Base-by-base conservation (phyloP, 2,797 vertebrate genomes). In the Coccyzus lansbergi region DNA sequence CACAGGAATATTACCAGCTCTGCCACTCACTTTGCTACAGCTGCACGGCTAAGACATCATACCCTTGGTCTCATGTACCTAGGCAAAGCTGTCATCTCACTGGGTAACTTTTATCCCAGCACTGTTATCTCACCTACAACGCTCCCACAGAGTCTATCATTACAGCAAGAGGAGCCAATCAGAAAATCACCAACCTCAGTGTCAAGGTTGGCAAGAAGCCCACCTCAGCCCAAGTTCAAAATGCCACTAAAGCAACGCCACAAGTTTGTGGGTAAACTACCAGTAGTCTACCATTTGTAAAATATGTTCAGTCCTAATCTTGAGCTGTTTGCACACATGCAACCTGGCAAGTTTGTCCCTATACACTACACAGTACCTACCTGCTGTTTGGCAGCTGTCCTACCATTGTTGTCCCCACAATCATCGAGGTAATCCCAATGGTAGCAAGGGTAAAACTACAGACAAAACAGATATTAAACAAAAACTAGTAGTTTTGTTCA, bases 341-440 rank as follows among this genome's bases (percentile, higher is more conserved):
- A 81, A 36, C 4, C 38, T n/a, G 49, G 31, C 18, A 17, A 48
- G 29, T 36, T 51, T 2, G 4, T 33, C 25, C 55, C 20, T 46
- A 28, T 28, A 51, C 15, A 29, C 28, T 20, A 68, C 20, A 33
- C 51, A 40, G 24, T 28, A 74, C 52, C 97, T 96, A 99, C 99
- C 98, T 98, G 98, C 98, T 96, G 16, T 98, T 98, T 33, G 99
- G 98, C 48, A 99, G 97, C 89, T 98, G 97, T 51, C 99, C 99
- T 29, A 99, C 98, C 55, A 98, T 8, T 4, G 97, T 98, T 1
- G 99, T 99, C 86, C 99, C 99, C 13, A 98, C 93, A 56, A 99
- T 98, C 95, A 99, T 98, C 97, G 98, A 98, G 15, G 96, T 97
- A 91, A 99, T 98, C 51, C 99, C 99, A n/a, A 99, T 98, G 86